These are phyloP conservation scores for Ibidorhyncha struthersii DNA, from an alignment of 2,113 vertebrate genomes.

Conservation along the genomic window DNA sequence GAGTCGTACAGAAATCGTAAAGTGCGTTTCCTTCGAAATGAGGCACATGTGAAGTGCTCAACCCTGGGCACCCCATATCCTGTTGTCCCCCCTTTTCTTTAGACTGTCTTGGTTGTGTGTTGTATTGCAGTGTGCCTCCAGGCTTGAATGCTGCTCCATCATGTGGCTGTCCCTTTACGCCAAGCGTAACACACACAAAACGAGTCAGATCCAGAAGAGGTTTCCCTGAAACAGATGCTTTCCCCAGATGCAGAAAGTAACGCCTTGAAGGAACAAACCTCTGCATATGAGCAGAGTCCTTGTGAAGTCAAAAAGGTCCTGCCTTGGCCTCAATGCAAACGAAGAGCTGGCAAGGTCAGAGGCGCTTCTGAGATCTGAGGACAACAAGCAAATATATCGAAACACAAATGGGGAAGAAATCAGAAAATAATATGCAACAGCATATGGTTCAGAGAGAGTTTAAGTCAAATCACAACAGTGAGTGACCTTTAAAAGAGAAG, in stretches of 20 bases:
- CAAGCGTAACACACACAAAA: not conserved
- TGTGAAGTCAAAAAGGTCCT: not conserved
- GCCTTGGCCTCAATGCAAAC: not conserved
- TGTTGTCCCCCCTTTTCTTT: rapidly evolving
- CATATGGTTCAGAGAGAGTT: not conserved
- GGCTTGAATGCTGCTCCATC: not conserved
- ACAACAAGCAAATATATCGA: not conserved
- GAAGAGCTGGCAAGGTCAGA: not conserved
- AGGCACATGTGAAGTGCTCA: not conserved
- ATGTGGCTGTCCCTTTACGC: rapidly evolving
- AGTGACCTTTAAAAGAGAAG: constrained; percentile 22
- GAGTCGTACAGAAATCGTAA: not conserved
- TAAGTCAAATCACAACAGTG: not conserved
- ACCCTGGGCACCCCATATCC: not conserved
- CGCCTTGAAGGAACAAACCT: not conserved
- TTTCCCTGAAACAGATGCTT: not conserved
- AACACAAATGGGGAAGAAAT: not conserved
- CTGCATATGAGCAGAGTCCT: not conserved
- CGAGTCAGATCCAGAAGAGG: not conserved
- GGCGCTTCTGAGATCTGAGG: rapidly evolving
- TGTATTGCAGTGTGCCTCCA: not conserved
- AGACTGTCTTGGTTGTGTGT: too few relatives aligned
- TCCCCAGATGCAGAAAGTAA: not conserved
- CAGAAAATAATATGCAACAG: not conserved
- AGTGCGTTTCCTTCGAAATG: not conserved